A percentile compares a stretch with the other conserved stretches of the same genome.
Conservation (phyloP, 2,888 invertebrate genomes). For the Caenorhabditis sulstoni region DNA sequence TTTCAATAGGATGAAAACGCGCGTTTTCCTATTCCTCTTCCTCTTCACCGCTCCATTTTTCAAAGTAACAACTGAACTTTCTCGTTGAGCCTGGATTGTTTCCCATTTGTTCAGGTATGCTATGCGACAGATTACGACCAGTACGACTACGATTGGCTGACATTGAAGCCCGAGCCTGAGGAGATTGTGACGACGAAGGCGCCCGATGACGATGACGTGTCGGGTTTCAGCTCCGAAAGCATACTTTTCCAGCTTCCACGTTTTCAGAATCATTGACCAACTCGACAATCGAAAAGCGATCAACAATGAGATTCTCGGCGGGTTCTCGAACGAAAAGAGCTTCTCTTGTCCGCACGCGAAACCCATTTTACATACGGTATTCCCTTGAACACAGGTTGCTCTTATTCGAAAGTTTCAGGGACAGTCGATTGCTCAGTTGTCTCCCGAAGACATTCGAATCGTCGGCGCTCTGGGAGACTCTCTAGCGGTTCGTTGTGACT, state of each 20-base stretch:
- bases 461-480: conserved; percentile 69
- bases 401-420: conserved; percentile 52
- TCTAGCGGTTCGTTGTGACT: conserved; percentile 39
- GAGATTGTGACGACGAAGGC: conserved; percentile 22
- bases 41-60: too few relatives aligned
- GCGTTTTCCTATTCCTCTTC: too few relatives aligned
- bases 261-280: conserved; percentile 40
- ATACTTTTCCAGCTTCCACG: not conserved
- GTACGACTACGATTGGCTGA: conserved; percentile 59
- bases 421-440: conserved; percentile 60
- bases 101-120: too few relatives aligned
- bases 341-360: conserved; percentile 65
- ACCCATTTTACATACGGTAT: conserved; percentile 62
- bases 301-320: conserved; percentile 54
- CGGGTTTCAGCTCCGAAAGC: conserved; percentile 8
- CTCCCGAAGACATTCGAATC: conserved; percentile 67
- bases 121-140: conserved; percentile 42
- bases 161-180: conserved; percentile 11
- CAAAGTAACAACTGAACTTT: too few relatives aligned
- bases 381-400: not conserved
- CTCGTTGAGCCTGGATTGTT: too few relatives aligned
- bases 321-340: conserved; percentile 53
- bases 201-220: conserved; percentile 60
- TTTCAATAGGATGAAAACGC: too few relatives aligned
- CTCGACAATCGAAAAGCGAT: conserved; percentile 55